Base-by-base conservation (phyloP, 2,888 invertebrate genomes). In the Subacronicta megacephala region DNA sequence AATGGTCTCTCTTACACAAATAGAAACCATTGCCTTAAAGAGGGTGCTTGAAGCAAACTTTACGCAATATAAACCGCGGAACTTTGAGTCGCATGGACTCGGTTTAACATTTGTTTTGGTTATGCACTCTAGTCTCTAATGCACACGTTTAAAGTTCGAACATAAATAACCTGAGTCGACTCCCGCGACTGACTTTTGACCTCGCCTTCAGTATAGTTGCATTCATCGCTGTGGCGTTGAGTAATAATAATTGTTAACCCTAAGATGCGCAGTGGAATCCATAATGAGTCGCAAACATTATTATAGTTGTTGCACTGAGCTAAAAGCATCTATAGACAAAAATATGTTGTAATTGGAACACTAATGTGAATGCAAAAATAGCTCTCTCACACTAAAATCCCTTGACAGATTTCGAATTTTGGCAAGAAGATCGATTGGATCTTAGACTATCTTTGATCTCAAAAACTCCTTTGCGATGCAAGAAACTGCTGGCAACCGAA, bases 151-250 rank as follows among this genome's bases (percentile, higher is more conserved):
- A 59, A 72, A 77, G 63, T 76, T 78, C 54, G 61, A 69, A 69
- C 70, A 77, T 78, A 75, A 77, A 77, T 74, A 74, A 70, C 69
- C 52, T 68, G 46, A 47, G 51, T 57, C 35, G 67, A 74, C 63
- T 67, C 60, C 62, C 66, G 75, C 69, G 44, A 70, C 69, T 82
- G 82, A 78, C 80, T 79, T 80, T 75, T 80, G 78, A 82, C 82
- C 83, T 79, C 79, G 68, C 26, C 62, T 63, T 67, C 35, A 50
- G 55, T 47, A 42, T 33, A 55, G 54, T 66, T 42, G 62, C 62
- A 61, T 68, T 72, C 70, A 66, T 63, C 54, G 56, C 55, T 23
- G 37, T 60, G 43, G 45, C 44, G 46, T 58, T 58, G 62, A 55
- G 61, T 59, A 69, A 64, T 55, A 60, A 62, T 65, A 52, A 62